Evolutionary conservation across 2,888 invertebrate species (phyloP).

Genomic region (Troilus luridus): DNA sequence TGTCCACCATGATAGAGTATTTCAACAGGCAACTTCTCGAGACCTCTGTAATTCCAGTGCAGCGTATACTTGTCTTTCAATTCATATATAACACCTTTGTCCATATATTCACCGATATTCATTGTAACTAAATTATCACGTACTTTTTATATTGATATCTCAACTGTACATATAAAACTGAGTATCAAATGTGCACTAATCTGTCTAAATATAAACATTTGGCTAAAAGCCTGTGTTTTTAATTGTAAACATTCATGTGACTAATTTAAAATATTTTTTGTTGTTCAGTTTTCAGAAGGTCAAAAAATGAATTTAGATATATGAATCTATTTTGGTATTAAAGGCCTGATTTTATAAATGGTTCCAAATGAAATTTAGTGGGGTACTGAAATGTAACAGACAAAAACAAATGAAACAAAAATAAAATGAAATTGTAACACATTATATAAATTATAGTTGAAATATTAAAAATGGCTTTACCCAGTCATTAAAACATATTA

Average conservation of each 20-base stretch:
- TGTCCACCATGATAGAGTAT: slow-evolving; percentile 60
- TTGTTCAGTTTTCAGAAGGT: slow-evolving; percentile 19
- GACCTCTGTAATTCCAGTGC: slow-evolving; percentile 61
- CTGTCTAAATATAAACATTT: slow-evolving; percentile 57
- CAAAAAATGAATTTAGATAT: slow-evolving; percentile 39
- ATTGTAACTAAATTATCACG: slow-evolving; percentile 27
- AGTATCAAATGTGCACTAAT: slow-evolving; percentile 56
- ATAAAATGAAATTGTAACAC: slow-evolving; percentile 13
- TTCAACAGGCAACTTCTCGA: slow-evolving; percentile 59
- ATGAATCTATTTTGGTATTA: slow-evolving; percentile 27
- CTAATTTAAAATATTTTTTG: slow-evolving; percentile 42
- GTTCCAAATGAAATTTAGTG: slow-evolving; percentile 18
- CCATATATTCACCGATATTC: slow-evolving; percentile 53
- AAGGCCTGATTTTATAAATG: slow-evolving; percentile 37
- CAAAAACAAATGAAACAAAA: slow-evolving; percentile 3
- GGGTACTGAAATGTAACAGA: background rate
- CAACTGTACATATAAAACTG: slow-evolving; percentile 48
- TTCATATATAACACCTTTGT: slow-evolving; percentile 66
- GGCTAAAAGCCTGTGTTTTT: slow-evolving; percentile 56
- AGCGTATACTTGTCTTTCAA: slow-evolving; percentile 64
- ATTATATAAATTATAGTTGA: slow-evolving; percentile 5
- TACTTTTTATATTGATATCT: slow-evolving; percentile 42
- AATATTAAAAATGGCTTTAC: slow-evolving; percentile 23
- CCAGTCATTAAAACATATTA: background rate
- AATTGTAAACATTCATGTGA: slow-evolving; percentile 56